Evolutionary conservation across 2,797 vertebrate species (phyloP), one percentile per base, ranked within the genome.

Genomic region (Protonibea diacanthus): DNA sequence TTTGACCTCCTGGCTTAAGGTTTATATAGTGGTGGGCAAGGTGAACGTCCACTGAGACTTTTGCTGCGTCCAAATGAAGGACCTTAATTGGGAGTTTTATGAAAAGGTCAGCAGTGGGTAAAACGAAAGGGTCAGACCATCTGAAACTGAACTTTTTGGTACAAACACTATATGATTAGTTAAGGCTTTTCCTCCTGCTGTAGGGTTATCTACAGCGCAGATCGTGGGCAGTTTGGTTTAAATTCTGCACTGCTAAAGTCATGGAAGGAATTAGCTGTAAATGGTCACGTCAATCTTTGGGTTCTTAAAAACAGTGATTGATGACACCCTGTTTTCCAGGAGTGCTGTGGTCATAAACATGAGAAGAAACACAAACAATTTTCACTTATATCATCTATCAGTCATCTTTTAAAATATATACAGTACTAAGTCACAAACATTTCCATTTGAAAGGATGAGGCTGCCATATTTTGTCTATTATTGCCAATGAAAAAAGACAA

Each of bases 261-360:
- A 52, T 55, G n/a, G 51, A 11, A 45, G 25, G 47, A 78, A 65
- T 83, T 67, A 65, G 57, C 56, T 49, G 9, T 15, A 59, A 62
- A 86, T 83, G 55, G 67, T 81, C 74, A 81, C 5, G 21, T 71
- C 71, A 62, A 63, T 76, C 67, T 59, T 44, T 71, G 63, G 67
- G 25, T 64, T 68, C 67, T 72, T 64, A 29, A 70, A 78, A 81
- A 73, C 67, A 63, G 44, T 80, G 60, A 80, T 74, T 71, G 61
- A 86, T 86, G 70, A 68, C 38, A 55, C 9, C 5, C 7, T 42
- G 13, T 70, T 69, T 45, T 27, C 14, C 7, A 23, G 18, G 20
- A 73, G 52, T 40, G 13, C 58, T 21, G 10, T 48, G 56, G 71
- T 53, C 65, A 67, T 45, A 61, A 60, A 59, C 62, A 58, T 44